These are phyloP conservation scores for Coracopsis vasa DNA, from an alignment of 2,113 vertebrate species.

Conservation along the genomic window DNA sequence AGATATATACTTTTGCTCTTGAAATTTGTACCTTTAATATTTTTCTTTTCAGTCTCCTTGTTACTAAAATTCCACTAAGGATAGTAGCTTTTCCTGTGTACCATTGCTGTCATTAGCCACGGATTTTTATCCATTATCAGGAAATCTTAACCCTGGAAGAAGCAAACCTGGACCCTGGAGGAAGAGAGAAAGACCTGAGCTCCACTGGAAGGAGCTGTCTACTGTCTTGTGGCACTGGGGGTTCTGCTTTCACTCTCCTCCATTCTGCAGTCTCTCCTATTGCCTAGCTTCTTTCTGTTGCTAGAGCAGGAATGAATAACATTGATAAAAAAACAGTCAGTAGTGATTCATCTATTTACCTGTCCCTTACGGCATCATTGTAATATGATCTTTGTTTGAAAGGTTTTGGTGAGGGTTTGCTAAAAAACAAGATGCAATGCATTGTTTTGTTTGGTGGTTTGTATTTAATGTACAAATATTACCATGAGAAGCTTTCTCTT, in stretches of 20 bases:
- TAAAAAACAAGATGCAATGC: not conserved
- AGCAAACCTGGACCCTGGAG: not conserved
- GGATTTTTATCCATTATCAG: not conserved
- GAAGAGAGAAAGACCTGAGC: not conserved
- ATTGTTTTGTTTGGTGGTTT: not conserved
- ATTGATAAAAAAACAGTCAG: not conserved
- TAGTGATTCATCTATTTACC: not conserved
- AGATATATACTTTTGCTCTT: not conserved
- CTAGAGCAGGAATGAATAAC: not conserved
- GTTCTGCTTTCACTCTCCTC: not conserved
- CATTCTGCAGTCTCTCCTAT: accelerated
- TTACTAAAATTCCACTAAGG: not conserved
- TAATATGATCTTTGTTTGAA: not conserved
- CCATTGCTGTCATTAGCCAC: not conserved
- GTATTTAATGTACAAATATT: not conserved
- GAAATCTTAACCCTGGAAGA: not conserved
- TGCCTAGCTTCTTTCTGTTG: not conserved
- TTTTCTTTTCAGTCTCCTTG: not conserved
- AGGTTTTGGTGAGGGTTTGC: not conserved
- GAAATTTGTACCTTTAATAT: not conserved
- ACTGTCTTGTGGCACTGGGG: not conserved
- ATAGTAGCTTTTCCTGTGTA: not conserved
- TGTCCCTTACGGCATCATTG: not conserved
- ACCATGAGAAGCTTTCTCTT: not conserved
- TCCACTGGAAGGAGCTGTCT: not conserved